Base-by-base conservation (phyloP, 2,797 vertebrate species). In the Sebastes steindachneri region DNA sequence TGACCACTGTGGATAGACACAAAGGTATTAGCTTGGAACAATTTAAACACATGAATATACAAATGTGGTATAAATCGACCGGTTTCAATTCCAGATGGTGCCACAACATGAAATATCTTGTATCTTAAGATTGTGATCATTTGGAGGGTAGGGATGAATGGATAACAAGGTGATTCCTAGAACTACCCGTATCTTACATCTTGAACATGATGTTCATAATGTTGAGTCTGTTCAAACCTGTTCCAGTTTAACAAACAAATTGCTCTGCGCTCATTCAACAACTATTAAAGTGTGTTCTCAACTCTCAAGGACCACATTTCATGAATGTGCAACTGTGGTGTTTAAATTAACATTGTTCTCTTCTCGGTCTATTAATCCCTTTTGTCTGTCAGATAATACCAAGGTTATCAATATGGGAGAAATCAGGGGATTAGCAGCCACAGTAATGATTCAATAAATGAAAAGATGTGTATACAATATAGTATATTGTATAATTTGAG, bases 171-270 rank as follows among this genome's bases (percentile, higher is more conserved):
- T 41, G 25, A 79, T 78, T 79, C 54, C 55, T 28, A 51, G 15
- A 76, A 75, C 26, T 23, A 9, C 19, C 7, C 9, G 4, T 73
- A 89, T 93, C 85, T 75, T 72, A 26, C 4, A 88, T 90, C 84
- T 82, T 10, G 25, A 85, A 89, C 74, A 70, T 28, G 45, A 74
- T 83, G 70, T 82, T 85, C 83, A 62, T 69, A 55, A 71, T 53
- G 75, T 73, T 14, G 9, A 68, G 58, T 86, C 70, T 88, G 83
- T 72, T 85, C 75, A 69, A 82, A 89, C 72, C 33, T 79, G 74
- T 83, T 85, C 72, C 28, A 26, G 66, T 63, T 85, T 78, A 62
- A 68, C 37, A 80, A 80, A 77, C 41, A 77, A n/a, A 41, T 31
- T 48, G 10, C 45, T 57, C 9, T 2, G 25, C 15, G 23, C 33